Base-by-base conservation (phyloP, 2,113 vertebrate genomes). In the Ophthalmolycus amberensis region DNA sequence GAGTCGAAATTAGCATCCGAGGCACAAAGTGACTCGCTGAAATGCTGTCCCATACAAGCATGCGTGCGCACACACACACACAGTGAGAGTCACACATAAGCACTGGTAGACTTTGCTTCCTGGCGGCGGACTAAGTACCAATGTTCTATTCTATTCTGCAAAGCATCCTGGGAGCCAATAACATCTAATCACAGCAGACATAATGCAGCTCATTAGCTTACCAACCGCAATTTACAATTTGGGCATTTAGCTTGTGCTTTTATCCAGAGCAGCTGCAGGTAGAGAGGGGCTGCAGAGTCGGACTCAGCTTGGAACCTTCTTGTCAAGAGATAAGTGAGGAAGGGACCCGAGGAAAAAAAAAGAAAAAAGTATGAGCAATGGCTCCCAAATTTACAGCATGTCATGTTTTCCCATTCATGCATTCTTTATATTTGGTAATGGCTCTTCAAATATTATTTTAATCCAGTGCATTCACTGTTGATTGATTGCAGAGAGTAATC, bases 1-100 rank as follows among this genome's bases (percentile, higher is more conserved):
- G 80, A 59, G 81, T 81, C 84, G 50, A 86, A 85, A 89, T 89
- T 86, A 86, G 85, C 88, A 82, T 85, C 46, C 5, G 18, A 82
- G 59, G 62, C 74, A 82, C 74, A 80, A 27, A 58, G 69, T 60
- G 48, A 80, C 74, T 78, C 71, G 32, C 50, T 75, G 46, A 52
- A 58, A 75, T 56, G n/a, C 34, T 56, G n/a, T 56, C 50, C 52
- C 37, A 69, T 25, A 54, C 48, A 74, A n/a, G 27, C 67, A 65
- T 10, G 3, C 25, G 25, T 18, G 64, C 22, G 38, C 11, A 58
- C 9, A 42, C 67, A 80, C 54, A 72, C 60, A 79, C 71, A 70
- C 9, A 56, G 34, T 38, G 25, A 32, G 38, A 75, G 44, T 75
- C 77, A 66, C 22, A 50, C 6, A 42, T 1, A 71, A 34, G 29